phyloP scores from a whole-genome alignment of 2,113 vertebrate species.

The Aleadryas rufinucha region DNA sequence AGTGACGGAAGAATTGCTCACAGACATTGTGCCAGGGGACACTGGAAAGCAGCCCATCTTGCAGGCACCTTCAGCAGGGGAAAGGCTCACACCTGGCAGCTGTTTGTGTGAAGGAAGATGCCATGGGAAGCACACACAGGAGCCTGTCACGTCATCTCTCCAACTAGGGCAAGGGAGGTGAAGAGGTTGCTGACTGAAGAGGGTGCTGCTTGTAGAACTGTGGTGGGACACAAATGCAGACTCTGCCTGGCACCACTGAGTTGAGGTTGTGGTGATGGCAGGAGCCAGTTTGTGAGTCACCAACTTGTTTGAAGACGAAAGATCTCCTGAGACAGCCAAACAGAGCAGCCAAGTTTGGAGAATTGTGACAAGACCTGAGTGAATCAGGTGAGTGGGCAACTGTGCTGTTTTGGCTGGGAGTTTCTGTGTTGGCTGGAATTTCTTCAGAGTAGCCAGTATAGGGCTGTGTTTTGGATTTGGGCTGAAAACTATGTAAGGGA shows the following conservation, averaged over 20 bases:
- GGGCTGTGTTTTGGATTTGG: neutral
- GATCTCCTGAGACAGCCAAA: neutral
- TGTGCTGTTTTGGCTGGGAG: neutral
- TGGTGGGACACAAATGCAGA: neutral
- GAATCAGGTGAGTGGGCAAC: neutral
- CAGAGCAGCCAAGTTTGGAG: neutral
- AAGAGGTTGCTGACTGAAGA: neutral
- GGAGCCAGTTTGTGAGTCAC: neutral
- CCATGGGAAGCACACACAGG: too few relatives aligned
- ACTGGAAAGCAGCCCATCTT: neutral
- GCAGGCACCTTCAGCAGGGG: neutral
- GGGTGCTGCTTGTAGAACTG: neutral
- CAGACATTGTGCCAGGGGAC: neutral
- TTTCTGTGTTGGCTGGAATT: too few relatives aligned
- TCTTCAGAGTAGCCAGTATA: neutral
- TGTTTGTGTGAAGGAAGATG: neutral
- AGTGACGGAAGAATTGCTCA: neutral
- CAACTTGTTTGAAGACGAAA: neutral
- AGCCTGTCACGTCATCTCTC: neutral
- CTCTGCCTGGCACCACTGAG: neutral
- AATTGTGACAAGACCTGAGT: neutral
- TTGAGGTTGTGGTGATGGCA: accelerated
- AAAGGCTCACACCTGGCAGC: neutral
- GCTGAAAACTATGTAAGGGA: neutral
- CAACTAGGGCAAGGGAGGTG: neutral